Evolutionary conservation across 2,113 vertebrate genomes (phyloP).

Genomic region (Melanotaenia duboulayi): DNA sequence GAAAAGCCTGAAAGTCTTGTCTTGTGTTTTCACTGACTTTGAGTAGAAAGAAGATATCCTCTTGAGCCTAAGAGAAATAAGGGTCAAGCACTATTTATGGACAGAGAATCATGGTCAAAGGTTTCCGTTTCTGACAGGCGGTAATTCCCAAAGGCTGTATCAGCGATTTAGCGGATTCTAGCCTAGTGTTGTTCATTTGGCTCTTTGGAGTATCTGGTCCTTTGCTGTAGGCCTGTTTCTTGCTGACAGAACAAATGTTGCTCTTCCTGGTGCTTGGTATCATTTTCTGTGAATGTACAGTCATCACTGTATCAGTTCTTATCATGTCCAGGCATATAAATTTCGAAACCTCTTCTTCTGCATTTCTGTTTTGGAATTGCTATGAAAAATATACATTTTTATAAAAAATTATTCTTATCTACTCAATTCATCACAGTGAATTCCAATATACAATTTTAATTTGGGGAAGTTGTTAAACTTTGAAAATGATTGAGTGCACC

Average conservation of each 20-base stretch:
- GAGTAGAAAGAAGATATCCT: constrained; percentile 35
- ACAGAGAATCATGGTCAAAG: constrained; percentile 56
- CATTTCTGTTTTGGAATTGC: background rate
- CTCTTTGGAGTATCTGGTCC: constrained; percentile 35
- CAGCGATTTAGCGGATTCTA: constrained; percentile 59
- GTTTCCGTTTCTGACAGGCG: constrained; percentile 66
- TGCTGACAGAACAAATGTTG: constrained; percentile 62
- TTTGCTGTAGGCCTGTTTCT: constrained; percentile 44
- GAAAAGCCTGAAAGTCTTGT: constrained; percentile 39
- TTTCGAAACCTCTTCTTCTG: constrained; percentile 28
- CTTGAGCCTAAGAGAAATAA: constrained; percentile 50
- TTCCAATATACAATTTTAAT: too few relatives aligned
- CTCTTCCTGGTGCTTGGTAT: constrained; percentile 46
- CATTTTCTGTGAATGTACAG: constrained; percentile 51
- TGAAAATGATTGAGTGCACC: too few relatives aligned
- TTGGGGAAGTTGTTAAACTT: too few relatives aligned
- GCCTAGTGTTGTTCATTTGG: constrained; percentile 54
- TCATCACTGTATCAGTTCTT: constrained; percentile 42
- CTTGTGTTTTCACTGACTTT: constrained; percentile 44
- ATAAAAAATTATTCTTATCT: background rate
- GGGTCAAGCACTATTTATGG: constrained; percentile 68
- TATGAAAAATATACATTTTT: background rate
- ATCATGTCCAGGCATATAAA: background rate
- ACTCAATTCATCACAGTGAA: too few relatives aligned
- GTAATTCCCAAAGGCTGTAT: constrained; percentile 65